Conservation (phyloP, 2,113 vertebrate species). For the Entelurus aequoreus region DNA sequence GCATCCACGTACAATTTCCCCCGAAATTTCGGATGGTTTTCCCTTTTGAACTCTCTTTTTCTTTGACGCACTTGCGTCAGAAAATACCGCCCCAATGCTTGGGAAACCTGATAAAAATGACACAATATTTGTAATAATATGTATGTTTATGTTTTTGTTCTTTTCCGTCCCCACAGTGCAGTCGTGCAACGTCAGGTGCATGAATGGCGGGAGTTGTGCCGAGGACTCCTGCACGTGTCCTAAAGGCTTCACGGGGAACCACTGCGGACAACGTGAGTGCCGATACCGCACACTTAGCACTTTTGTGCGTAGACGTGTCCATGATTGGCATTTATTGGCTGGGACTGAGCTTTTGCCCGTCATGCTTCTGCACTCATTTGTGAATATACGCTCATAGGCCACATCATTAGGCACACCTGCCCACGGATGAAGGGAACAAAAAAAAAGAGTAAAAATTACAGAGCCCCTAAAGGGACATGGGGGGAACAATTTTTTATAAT, state of each 20-base stretch:
- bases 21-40: too few relatives aligned
- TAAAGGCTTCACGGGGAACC: slow-evolving; percentile 82
- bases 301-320: background rate
- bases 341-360: too few relatives aligned
- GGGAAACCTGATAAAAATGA: too few relatives aligned
- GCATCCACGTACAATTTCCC: too few relatives aligned
- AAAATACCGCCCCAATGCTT: too few relatives aligned
- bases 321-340: too few relatives aligned
- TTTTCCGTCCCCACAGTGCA: slow-evolving; percentile 64
- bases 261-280: slow-evolving; percentile 90
- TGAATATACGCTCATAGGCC: background rate
- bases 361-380: background rate
- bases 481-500: too few relatives aligned
- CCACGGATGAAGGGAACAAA: too few relatives aligned
- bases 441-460: too few relatives aligned
- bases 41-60: too few relatives aligned
- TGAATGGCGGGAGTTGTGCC: slow-evolving; percentile 85
- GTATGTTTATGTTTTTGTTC: background rate
- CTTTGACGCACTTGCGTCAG: too few relatives aligned
- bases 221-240: slow-evolving; percentile 83
- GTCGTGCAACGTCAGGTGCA: slow-evolving; percentile 83
- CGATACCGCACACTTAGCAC: slow-evolving; percentile 5
- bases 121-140: background rate
- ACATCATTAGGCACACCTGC: background rate
- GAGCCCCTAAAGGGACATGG: too few relatives aligned